Evolutionary conservation across 2,113 vertebrate species (phyloP).

Genomic region (Syngnathus typhle): DNA sequence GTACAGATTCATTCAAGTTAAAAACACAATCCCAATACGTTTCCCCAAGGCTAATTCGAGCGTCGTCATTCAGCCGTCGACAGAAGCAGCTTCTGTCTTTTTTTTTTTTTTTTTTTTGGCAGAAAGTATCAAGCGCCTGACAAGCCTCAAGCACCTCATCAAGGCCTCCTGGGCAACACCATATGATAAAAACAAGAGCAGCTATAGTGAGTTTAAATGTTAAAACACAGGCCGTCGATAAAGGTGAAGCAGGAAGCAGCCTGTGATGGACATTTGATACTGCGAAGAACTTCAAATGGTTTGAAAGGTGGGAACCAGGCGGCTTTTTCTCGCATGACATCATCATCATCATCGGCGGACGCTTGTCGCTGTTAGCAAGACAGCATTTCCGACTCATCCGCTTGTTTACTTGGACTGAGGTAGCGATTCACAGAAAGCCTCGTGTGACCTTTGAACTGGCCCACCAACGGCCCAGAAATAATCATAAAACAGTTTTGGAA

Average conservation of each 20-base stretch:
- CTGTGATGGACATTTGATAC: too few relatives aligned
- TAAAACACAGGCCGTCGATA: background rate
- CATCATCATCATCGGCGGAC: background rate
- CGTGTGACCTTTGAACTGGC: background rate
- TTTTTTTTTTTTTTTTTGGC: background rate
- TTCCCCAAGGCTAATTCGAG: conserved; percentile 44
- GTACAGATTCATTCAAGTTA: conserved; percentile 59
- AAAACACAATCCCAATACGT: conserved; percentile 47
- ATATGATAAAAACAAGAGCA: background rate
- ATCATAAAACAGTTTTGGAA: background rate
- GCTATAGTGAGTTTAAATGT: background rate
- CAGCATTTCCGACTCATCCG: conserved; percentile 18
- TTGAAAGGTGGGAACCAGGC: conserved; percentile 2
- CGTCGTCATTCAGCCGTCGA: conserved; percentile 42
- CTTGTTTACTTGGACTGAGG: conserved; percentile 38
- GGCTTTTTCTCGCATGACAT: background rate
- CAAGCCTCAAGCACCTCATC: too few relatives aligned
- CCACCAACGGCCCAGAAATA: background rate
- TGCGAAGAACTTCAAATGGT: background rate
- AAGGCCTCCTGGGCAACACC: conserved; percentile 2
- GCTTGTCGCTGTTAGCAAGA: background rate
- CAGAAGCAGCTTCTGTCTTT: conserved; percentile 1
- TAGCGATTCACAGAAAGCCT: conserved; percentile 19
- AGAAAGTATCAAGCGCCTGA: background rate
- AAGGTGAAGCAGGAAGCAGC: background rate